Base-by-base conservation (phyloP, 2,888 invertebrate species). In the Steromphala cineraria region DNA sequence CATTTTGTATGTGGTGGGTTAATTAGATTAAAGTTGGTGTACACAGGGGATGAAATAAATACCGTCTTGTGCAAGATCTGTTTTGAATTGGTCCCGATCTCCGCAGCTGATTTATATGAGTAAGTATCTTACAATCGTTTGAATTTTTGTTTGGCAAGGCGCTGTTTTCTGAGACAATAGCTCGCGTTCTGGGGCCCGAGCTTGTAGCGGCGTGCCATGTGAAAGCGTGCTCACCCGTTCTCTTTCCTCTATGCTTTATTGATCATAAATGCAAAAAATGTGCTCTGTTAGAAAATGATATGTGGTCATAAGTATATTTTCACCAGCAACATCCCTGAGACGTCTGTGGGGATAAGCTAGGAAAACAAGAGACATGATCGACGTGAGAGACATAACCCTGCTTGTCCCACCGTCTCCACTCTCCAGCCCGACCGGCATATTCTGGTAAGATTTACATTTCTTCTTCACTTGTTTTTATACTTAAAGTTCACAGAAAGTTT, bases 201-300 rank as follows among this genome's bases (percentile, higher is more conserved):
- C 75, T 40, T 28, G 62, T 24, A 36, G 19, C 40, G 31, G 36
- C 75, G 24, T 36, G 74, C 24, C 74, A 55, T 53, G 75, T 56
- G 31, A 21, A 24, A 19, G 75, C 56, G 75, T 79, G 55, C 75
- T 74, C 75, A 55, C 36, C 52, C 75, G 75, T 55, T 75, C 75
- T 75, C 55, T 75, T 79, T 75, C 46, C 53, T 55, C 74, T 74
- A 53, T 74, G 53, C 75, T 55, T 74, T 74, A 79, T 79, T 79
- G 79, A 79, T 79, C 79, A 74, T 79, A 79, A 74, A 78, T 67
- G 78, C 67, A 67, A 78, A 56, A 78, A 79, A 75, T 79, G 79
- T 79, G 79, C 67, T 79, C 75, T 36, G 67, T 31, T 31, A 46
- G 74, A 71, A 79, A 79, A 74, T 40, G 71, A 79, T 79, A 79